Conservation (phyloP, 2,888 invertebrate species). For the Lacanobia oleracea region DNA sequence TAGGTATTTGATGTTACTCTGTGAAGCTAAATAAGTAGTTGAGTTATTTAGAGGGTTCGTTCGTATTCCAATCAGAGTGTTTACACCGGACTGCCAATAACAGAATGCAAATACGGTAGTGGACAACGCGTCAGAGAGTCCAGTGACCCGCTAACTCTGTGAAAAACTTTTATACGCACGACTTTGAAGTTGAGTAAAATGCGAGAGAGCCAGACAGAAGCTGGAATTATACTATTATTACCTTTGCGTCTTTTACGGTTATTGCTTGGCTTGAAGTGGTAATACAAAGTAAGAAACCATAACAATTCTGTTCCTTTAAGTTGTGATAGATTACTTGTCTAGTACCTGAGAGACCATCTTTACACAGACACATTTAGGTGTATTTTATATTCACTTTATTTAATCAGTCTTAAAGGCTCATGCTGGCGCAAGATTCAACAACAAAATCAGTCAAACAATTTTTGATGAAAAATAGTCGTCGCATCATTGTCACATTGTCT, state of each 20-base stretch:
- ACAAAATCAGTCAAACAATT: too few relatives aligned
- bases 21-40: slow-evolving; percentile 28
- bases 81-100: slow-evolving; percentile 87
- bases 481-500: too few relatives aligned
- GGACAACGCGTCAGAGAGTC: slow-evolving; percentile 74
- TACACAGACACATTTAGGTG: background rate
- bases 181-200: slow-evolving; percentile 56
- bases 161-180: slow-evolving; percentile 65
- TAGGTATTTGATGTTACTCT: slow-evolving; percentile 24
- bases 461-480: too few relatives aligned
- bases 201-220: slow-evolving; percentile 48
- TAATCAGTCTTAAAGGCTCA: too few relatives aligned
- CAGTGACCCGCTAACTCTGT: slow-evolving; percentile 58
- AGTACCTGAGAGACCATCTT: background rate
- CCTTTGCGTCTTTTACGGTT: slow-evolving; percentile 37
- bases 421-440: too few relatives aligned
- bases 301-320: slow-evolving; percentile 26
- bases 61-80: slow-evolving; percentile 84
- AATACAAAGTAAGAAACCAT: slow-evolving; percentile 47
- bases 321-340: slow-evolving; percentile 24
- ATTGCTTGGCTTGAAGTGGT: slow-evolving; percentile 33
- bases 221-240: slow-evolving; percentile 52
- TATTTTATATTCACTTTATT: background rate
- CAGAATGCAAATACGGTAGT: slow-evolving; percentile 86
- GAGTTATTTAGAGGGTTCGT: slow-evolving; percentile 61